Conservation (phyloP, 2,113 vertebrate genomes). For the Scopus umbretta region DNA sequence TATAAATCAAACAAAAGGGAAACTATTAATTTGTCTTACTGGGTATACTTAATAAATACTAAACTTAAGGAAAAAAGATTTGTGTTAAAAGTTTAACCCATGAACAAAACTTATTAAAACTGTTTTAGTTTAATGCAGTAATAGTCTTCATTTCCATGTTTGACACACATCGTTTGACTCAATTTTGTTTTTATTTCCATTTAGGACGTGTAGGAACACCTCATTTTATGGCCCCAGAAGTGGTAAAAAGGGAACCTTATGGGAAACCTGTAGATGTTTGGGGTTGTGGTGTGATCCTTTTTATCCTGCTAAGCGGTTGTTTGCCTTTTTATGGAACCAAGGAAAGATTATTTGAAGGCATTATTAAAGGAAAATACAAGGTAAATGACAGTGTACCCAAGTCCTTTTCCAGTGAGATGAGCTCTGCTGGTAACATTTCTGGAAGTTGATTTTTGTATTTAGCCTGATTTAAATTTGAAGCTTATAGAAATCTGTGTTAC, state of each 20-base stretch:
- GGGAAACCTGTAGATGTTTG: slow-evolving; percentile 98
- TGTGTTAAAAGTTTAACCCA: background rate
- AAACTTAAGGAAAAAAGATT: background rate
- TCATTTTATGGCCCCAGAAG: slow-evolving; percentile 99
- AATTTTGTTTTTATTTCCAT: slow-evolving; percentile 31
- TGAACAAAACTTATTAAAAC: background rate
- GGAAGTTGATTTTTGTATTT: background rate
- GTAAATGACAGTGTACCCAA: slow-evolving; percentile 64
- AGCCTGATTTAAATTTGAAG: background rate
- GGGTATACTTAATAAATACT: background rate
- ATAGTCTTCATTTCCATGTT: background rate
- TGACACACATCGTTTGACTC: background rate
- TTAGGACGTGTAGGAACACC: slow-evolving; percentile 95
- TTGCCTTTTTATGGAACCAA: slow-evolving; percentile 99
- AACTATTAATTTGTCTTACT: background rate
- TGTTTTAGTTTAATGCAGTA: background rate
- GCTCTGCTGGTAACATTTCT: background rate
- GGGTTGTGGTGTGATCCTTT: slow-evolving; percentile 98
- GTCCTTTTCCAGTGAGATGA: slow-evolving; percentile 2
- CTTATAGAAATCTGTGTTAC: background rate
- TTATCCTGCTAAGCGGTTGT: slow-evolving; percentile 96
- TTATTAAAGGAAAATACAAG: slow-evolving; percentile 99
- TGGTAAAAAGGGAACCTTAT: slow-evolving; percentile 97
- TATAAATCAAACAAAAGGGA: background rate
- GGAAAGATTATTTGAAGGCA: slow-evolving; percentile 97